Conservation (phyloP, 2,888 invertebrate genomes). For the Pardosa pseudoannulata region DNA sequence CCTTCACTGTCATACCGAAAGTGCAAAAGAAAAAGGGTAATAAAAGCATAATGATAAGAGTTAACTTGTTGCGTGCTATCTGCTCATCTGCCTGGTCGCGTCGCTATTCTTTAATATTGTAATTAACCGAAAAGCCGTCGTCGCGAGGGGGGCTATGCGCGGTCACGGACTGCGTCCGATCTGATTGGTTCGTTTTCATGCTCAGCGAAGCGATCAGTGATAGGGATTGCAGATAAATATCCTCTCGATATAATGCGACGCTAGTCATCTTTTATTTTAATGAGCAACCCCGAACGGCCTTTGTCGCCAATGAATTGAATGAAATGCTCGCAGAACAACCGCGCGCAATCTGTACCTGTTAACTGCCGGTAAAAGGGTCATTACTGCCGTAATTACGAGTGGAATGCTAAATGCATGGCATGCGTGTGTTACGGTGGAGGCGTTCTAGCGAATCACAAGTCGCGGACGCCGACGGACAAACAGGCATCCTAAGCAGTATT, state of each 20-base stretch:
- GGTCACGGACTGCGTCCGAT: constrained; percentile 39
- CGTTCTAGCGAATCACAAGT: too few species aligned
- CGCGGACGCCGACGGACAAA: too few species aligned
- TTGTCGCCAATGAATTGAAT: constrained; percentile 1
- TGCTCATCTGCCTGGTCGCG: not conserved
- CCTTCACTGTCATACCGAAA: not conserved
- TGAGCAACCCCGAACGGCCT: not conserved
- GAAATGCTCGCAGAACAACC: not conserved
- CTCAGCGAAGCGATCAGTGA: constrained; percentile 43
- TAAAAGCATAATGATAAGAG: not conserved
- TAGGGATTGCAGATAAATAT: constrained; percentile 6
- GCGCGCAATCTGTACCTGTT: not conserved
- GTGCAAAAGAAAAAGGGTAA: not conserved
- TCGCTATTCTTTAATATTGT: constrained; percentile 22
- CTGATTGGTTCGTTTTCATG: constrained; percentile 65
- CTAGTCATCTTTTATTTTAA: not conserved
- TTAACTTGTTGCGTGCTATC: constrained; percentile 24
- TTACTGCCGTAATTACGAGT: not conserved
- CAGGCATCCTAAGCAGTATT: too few species aligned
- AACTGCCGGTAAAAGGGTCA: not conserved
- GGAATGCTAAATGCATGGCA: not conserved
- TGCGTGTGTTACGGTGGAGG: too few species aligned
- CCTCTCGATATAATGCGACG: not conserved
- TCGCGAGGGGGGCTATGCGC: not conserved
- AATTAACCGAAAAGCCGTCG: constrained; percentile 1